These are phyloP conservation scores for Pycnomerus fuliginosus DNA, from an alignment of 2,888 invertebrate genomes.

Conservation along the genomic window DNA sequence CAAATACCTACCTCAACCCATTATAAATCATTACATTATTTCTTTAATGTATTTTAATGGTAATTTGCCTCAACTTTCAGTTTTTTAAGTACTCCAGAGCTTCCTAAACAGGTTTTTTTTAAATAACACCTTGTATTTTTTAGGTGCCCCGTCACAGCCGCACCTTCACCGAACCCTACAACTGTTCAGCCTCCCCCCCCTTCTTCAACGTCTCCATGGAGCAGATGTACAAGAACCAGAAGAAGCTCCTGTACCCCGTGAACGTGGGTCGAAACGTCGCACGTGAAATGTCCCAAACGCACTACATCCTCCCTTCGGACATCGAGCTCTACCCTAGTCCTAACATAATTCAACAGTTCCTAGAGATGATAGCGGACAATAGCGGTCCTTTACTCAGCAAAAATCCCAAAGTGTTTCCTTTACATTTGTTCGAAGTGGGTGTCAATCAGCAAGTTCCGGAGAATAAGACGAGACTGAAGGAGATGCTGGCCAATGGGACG, in stretches of 20 bases:
- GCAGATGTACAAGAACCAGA: conserved; percentile 74
- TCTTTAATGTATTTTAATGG: no score
- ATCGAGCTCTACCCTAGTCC: conserved; percentile 90
- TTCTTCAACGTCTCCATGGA: conserved; percentile 65
- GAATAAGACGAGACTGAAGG: conserved; percentile 66
- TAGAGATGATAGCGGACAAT: conserved; percentile 80
- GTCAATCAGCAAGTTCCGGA: conserved; percentile 66
- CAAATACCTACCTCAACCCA: no score
- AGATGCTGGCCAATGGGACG: conserved; percentile 72
- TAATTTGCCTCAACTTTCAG: no score
- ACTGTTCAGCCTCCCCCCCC: conserved; percentile 71
- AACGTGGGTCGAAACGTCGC: conserved; percentile 91
- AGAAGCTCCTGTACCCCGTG: conserved; percentile 83
- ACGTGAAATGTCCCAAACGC: conserved; percentile 76
- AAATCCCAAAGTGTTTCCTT: conserved; percentile 75
- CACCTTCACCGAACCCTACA: conserved; percentile 64
- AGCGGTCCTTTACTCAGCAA: conserved; percentile 60
- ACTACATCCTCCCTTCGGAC: conserved; percentile 82
- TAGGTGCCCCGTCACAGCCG: conserved; percentile 69
- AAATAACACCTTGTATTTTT: no score
- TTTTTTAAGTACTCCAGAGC: no score
- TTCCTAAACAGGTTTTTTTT: no score
- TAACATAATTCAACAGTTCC: conserved; percentile 74
- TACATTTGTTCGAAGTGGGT: conserved; percentile 87
- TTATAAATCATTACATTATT: no score